These are phyloP conservation scores for Archegozetes longisetosus DNA, from an alignment of 1,140 invertebrate genomes.

Conservation along the genomic window DNA sequence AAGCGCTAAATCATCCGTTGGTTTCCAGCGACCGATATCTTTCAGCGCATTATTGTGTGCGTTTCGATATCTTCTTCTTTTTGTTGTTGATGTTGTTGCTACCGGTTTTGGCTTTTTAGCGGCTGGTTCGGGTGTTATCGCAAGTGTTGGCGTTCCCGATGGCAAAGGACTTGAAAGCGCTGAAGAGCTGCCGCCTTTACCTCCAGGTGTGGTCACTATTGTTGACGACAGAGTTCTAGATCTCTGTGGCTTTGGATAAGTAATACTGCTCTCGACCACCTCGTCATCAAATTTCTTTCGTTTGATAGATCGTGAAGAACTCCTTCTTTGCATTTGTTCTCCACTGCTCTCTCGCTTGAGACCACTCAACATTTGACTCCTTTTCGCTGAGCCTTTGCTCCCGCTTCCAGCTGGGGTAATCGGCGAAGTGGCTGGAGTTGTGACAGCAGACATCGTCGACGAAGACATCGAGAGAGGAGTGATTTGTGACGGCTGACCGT, in stretches of 20 bases:
- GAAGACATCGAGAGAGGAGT: neutral
- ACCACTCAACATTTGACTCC: neutral
- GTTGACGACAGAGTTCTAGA: neutral
- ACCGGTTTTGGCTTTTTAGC: neutral
- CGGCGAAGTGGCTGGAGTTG: neutral
- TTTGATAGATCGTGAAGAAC: slow-evolving; percentile 83
- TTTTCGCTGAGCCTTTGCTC: neutral
- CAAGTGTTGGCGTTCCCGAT: neutral
- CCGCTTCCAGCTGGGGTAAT: neutral
- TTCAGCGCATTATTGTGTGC: slow-evolving; percentile 48
- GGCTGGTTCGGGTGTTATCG: neutral
- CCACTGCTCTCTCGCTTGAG: neutral
- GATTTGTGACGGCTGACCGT: neutral
- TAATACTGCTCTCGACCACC: slow-evolving; percentile 47
- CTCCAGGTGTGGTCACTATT: neutral
- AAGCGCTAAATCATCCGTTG: slow-evolving; percentile 82
- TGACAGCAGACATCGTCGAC: neutral
- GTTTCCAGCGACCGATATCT: slow-evolving; percentile 89
- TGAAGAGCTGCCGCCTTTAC: neutral
- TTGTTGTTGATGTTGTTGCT: neutral
- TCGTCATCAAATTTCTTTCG: slow-evolving; percentile 92
- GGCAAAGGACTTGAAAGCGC: neutral
- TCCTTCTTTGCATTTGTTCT: slow-evolving; percentile 27
- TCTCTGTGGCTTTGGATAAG: slow-evolving; percentile 15
- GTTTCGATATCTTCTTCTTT: slow-evolving; percentile 29